Evolutionary conservation across 2,113 vertebrate species (phyloP).

Genomic region (Microcebus griseorufus): DNA sequence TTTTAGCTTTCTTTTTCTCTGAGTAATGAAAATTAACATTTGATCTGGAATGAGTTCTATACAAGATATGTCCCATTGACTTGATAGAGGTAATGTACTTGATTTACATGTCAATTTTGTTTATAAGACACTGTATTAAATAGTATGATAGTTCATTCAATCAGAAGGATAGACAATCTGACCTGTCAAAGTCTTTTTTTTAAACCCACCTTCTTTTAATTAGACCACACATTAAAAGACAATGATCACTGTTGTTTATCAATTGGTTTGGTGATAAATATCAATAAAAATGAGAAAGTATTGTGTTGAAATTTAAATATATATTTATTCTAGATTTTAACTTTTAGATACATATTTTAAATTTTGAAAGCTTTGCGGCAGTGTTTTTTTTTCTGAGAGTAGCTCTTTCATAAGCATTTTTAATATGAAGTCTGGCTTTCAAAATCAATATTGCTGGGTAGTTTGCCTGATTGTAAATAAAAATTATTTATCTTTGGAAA

Average conservation of each 20-base stretch:
- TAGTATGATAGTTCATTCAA: conserved; percentile 10
- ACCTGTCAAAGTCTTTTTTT: background rate
- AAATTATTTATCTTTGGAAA: conserved; percentile 49
- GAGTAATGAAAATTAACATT: background rate
- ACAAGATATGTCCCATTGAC: background rate
- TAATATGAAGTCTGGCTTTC: conserved; percentile 4
- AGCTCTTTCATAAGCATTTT: conserved; percentile 11
- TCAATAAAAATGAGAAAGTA: conserved; percentile 14
- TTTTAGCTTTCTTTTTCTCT: background rate
- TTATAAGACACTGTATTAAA: background rate
- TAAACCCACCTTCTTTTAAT: background rate
- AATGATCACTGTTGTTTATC: background rate
- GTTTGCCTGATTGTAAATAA: conserved; percentile 64
- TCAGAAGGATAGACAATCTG: conserved; percentile 23
- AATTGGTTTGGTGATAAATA: conserved; percentile 22
- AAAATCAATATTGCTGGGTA: conserved; percentile 39
- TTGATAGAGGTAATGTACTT: conserved; percentile 7
- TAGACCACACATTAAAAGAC: background rate
- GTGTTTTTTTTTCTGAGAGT: conserved; percentile 15
- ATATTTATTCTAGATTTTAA: conserved; percentile 29
- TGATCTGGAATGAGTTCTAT: background rate
- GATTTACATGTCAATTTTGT: conserved; percentile 9
- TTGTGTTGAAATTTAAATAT: conserved; percentile 14
- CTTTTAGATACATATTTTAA: background rate
- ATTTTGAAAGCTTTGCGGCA: background rate